These are phyloP conservation scores for Athene noctua DNA, from an alignment of 2,113 vertebrate species.

Conservation along the genomic window DNA sequence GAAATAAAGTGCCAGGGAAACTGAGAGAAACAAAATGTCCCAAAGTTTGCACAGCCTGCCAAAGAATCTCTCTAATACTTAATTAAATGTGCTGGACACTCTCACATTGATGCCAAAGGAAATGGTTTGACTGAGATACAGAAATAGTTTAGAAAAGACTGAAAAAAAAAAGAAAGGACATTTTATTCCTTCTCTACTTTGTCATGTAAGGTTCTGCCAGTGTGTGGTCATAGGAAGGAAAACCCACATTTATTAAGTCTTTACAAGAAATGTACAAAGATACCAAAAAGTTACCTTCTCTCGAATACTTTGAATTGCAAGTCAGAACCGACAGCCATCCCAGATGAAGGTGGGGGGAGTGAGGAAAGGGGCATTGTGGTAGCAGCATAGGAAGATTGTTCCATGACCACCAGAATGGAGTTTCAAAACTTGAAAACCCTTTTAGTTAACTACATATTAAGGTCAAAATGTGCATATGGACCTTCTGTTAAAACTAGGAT, in stretches of 20 bases:
- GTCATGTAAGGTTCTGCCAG: not conserved
- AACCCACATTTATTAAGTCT: not conserved
- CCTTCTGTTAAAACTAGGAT: not conserved
- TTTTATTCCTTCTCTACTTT: not conserved
- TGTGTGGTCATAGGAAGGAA: accelerated
- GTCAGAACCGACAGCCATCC: not conserved
- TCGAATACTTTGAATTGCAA: not conserved
- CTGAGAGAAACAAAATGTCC: not conserved
- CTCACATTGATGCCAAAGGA: not conserved
- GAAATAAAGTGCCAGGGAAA: not conserved
- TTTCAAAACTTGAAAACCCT: not conserved
- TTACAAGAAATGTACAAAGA: not conserved
- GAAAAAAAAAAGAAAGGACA: not conserved
- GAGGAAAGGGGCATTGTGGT: not conserved
- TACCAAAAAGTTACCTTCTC: not conserved
- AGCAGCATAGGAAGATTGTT: not conserved
- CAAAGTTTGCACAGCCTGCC: not conserved
- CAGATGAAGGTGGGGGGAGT: not conserved
- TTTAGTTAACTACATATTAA: not conserved
- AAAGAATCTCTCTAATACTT: not conserved
- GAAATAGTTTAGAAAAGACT: not conserved
- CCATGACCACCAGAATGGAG: not conserved
- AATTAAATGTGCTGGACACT: not conserved
- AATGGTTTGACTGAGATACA: not conserved
- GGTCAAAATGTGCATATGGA: not conserved